phyloP scores from a whole-genome alignment of 2,113 vertebrate genomes.

The Nerophis ophidion region DNA sequence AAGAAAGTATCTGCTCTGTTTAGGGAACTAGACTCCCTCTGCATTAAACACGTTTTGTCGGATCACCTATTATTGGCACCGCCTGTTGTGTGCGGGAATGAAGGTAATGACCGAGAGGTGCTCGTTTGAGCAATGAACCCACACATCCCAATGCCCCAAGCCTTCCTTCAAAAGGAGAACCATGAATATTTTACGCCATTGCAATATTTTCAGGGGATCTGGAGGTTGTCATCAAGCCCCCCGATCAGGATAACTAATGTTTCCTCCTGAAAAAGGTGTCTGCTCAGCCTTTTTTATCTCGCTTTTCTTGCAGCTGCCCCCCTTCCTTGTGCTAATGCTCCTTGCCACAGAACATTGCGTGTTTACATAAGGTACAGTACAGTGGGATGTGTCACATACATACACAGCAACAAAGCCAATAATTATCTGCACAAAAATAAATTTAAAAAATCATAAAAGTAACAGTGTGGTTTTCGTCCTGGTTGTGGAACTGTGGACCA shows the following conservation, averaged over 20 bases:
- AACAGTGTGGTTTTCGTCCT: too few relatives aligned
- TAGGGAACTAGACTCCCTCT: slow-evolving; percentile 35
- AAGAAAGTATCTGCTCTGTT: slow-evolving; percentile 49
- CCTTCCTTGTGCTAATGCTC: slow-evolving; percentile 17
- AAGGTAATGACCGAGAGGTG: slow-evolving; percentile 41
- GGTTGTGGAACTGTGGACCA: too few relatives aligned
- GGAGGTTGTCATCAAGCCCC: slow-evolving; percentile 58
- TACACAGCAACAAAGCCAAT: neutral
- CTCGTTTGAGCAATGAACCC: slow-evolving; percentile 35
- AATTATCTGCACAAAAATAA: too few relatives aligned
- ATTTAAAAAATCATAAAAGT: too few relatives aligned
- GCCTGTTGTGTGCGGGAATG: neutral
- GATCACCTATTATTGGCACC: slow-evolving; percentile 21
- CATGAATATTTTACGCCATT: slow-evolving; percentile 66
- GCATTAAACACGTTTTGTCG: slow-evolving; percentile 41
- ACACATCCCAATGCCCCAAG: slow-evolving; percentile 39
- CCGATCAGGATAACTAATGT: slow-evolving; percentile 63
- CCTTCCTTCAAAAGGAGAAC: slow-evolving; percentile 53
- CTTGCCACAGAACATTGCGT: slow-evolving; percentile 10
- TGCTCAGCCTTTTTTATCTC: slow-evolving; percentile 45
- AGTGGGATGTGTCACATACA: neutral
- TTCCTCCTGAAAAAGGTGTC: slow-evolving; percentile 54
- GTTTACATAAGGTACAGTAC: neutral
- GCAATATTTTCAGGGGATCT: slow-evolving; percentile 64
- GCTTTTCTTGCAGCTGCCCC: slow-evolving; percentile 15